These are phyloP conservation scores for Eulemur macaco DNA, from an alignment of 2,113 vertebrate genomes.

Conservation along the genomic window DNA sequence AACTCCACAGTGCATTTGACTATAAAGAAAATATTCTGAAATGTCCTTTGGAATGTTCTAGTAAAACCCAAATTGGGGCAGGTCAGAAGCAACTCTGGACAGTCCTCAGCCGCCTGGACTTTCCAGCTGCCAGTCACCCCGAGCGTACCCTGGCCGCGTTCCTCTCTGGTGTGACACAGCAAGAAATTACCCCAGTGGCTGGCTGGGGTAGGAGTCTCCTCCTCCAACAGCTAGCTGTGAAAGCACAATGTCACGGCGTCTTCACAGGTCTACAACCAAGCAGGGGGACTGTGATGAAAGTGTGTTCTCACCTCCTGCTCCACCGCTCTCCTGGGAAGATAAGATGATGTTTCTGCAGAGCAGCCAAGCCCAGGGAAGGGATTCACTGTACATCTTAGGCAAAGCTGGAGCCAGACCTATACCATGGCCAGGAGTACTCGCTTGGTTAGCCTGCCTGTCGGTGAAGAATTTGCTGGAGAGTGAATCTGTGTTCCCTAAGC, in stretches of 20 bases:
- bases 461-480: background rate
- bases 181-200: background rate
- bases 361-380: background rate
- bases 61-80: background rate
- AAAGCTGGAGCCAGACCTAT: background rate
- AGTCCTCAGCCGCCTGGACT: background rate
- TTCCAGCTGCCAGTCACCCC: background rate
- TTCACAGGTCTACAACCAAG: background rate
- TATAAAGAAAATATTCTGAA: background rate
- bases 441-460: accelerated
- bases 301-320: background rate
- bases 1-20: background rate
- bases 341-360: too few relatives aligned
- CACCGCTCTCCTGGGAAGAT: background rate
- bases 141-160: background rate
- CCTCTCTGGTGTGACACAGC: background rate
- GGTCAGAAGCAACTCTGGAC: background rate
- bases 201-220: background rate
- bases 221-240: background rate
- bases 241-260: background rate
- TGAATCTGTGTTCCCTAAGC: background rate
- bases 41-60: background rate
- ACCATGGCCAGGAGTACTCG: background rate
- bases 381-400: too few relatives aligned
- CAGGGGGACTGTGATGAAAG: background rate